Conservation (phyloP, 2,113 vertebrate species). For the Myodes glareolus region DNA sequence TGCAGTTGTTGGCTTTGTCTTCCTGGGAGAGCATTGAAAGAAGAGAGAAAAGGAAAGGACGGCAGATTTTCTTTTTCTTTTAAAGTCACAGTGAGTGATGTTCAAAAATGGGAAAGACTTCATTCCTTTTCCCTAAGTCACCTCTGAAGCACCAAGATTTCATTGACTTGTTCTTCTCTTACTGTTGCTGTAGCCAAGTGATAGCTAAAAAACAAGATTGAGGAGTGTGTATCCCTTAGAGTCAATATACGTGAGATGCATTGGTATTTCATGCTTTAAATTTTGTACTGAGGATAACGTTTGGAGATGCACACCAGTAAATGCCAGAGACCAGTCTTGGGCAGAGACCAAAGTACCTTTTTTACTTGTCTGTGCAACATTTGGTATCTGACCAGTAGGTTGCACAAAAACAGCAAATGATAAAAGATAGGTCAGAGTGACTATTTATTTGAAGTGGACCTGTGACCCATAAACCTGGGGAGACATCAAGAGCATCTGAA, state of each 20-base stretch:
- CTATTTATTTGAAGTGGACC: background rate
- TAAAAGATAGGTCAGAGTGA: background rate
- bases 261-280: slow-evolving; percentile 22
- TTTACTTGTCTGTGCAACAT: background rate
- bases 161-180: background rate
- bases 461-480: background rate
- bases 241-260: background rate
- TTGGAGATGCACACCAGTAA: background rate
- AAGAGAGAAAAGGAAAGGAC: background rate
- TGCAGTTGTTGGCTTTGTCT: background rate
- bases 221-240: background rate
- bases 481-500: background rate
- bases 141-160: background rate
- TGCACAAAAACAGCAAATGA: background rate
- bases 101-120: background rate
- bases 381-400: background rate
- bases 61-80: background rate
- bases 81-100: background rate
- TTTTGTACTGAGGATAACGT: background rate
- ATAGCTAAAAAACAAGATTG: background rate
- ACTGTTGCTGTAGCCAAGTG: background rate
- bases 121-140: background rate
- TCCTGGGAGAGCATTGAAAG: background rate
- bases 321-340: background rate
- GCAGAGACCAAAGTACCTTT: background rate